Percentiles rank a stretch among this genome's conserved stretches.
These are phyloP conservation scores for Paguma larvata DNA, from an alignment of 2,797 vertebrate genomes.

Conservation along the genomic window DNA sequence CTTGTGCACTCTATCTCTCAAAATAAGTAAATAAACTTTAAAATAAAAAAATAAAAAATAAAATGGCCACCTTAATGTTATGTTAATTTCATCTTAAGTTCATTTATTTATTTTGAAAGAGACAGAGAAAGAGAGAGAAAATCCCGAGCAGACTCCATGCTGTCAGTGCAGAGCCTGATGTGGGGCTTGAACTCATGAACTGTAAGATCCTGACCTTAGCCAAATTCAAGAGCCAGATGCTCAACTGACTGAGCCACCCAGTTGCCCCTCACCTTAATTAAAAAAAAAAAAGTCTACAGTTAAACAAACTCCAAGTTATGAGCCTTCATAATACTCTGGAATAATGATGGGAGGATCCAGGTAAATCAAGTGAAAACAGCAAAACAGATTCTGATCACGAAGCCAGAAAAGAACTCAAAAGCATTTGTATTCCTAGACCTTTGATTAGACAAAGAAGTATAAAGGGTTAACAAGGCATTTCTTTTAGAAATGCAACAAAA, in stretches of 20 bases:
- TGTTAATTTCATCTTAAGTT: conserved; percentile 28
- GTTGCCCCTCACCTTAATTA: neutral
- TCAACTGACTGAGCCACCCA: too few species aligned
- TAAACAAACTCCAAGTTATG: conserved; percentile 40
- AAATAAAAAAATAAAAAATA: neutral
- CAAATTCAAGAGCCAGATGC: too few species aligned
- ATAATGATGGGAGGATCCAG: conserved; percentile 41
- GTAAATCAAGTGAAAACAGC: neutral
- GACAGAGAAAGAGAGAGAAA: too few species aligned
- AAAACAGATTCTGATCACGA: conserved; percentile 1
- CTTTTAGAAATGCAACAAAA: conserved; percentile 37
- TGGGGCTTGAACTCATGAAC: too few species aligned
- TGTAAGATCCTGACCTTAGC: too few species aligned
- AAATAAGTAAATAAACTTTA: neutral
- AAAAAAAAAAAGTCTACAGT: neutral
- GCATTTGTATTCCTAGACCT: neutral
- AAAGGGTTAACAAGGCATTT: neutral
- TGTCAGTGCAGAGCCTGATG: too few species aligned
- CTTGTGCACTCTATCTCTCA: too few species aligned
- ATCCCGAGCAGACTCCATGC: too few species aligned
- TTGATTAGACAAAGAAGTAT: neutral
- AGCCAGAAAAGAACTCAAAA: conserved; percentile 57
- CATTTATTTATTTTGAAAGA: too few species aligned
- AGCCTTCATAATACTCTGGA: conserved; percentile 28
- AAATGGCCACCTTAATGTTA: conserved; percentile 28